Base-by-base conservation (phyloP, 2,888 invertebrate species). In the Periphyllus acericola region DNA sequence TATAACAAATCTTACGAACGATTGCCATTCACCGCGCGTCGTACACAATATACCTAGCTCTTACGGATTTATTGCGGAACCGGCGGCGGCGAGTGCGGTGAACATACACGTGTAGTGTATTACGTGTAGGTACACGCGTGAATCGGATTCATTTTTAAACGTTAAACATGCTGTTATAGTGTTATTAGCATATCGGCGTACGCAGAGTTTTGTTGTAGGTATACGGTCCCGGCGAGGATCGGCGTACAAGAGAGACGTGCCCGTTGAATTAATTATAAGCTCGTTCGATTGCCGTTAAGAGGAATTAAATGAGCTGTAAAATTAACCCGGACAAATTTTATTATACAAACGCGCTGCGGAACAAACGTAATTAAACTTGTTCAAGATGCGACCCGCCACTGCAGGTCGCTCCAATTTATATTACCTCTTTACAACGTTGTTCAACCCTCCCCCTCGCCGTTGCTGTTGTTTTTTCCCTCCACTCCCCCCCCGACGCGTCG, bases 271-370 rank as follows among this genome's bases (percentile, higher is more conserved):
- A 86, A 86, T 86, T 86, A 36, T 36, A 84, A 80, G 60, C 74
- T 74, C 86, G 40, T 79, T 80, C 86, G 86, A 86, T 86, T 74
- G 80, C 79, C 86, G 86, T 80, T 80, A 86, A 80, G 80, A 86
- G 86, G 80, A 79, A 80, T 74, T 86, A 86, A 86, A 86, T 86
- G 86, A 80, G 80, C 86, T 74, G 86, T 86, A 86, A 86, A 86
- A 86, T 86, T 86, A 80, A 86, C 60, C 79, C 14, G 60, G 86
- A 86, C 72, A 86, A 86, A 86, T 86, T 86, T 79, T 86, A 86
- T 86, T 86, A 86, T 66, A 86, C 71, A 60, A 72, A 72, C 55
- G 46, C 46, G 0, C 40, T 29, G 72, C 32, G 80, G 40, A 86
- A 86, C 86, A 55, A 80, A 86, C 29, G 86, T 86, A 86, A 80